Evolutionary conservation across 1,140 invertebrate genomes (phyloP), one percentile per base, ranked within the genome.

Genomic region (Sarcophaga peregrina): DNA sequence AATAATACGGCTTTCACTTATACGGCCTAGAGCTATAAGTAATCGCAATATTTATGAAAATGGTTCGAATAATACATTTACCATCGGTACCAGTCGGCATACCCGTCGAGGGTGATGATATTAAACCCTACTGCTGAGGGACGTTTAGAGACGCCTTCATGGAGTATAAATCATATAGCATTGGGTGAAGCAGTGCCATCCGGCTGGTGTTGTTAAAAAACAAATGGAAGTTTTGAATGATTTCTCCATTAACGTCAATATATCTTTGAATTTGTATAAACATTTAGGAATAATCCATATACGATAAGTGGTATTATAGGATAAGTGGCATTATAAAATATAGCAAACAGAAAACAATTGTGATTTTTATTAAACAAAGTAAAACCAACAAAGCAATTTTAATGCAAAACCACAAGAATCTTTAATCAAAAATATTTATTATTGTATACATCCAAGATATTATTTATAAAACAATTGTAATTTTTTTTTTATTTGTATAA

Each of bases 161-260:
- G 92, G 91, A 92, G 91, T 83, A 92, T 92, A 50, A 91, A 91
- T 76, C 92, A 92, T 85, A 92, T 94, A 76, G 93, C 94, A 8
- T 92, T 93, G 81, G 94, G 93, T 3, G 92, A 93, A 82, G 87
- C 91, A 15, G 93, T 93, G 85, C 91, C 88, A 47, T 90, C 89
- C 15, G 90, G 90, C 84, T 93, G 92, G 84, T 94, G 94, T 86
- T 93, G 90, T 74, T 89, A 81, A 85, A 78, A 6, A 20, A 7
- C 5, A n/a, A n/a, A n/a, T n/a, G 58, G 20, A 1, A 62, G 15
- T 7, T 10, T 52, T 52, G 50, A n/a, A n/a, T n/a, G n/a, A n/a
- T n/a, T n/a, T n/a, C n/a, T n/a, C n/a, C n/a, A n/a, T n/a, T n/a
- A n/a, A n/a, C n/a, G n/a, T n/a, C n/a, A n/a, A n/a, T 62, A 62